Percentiles rank a stretch among this genome's conserved stretches.
phyloP scores from a whole-genome alignment of 1,140 invertebrate species.

The Diorhabda carinulata region DNA sequence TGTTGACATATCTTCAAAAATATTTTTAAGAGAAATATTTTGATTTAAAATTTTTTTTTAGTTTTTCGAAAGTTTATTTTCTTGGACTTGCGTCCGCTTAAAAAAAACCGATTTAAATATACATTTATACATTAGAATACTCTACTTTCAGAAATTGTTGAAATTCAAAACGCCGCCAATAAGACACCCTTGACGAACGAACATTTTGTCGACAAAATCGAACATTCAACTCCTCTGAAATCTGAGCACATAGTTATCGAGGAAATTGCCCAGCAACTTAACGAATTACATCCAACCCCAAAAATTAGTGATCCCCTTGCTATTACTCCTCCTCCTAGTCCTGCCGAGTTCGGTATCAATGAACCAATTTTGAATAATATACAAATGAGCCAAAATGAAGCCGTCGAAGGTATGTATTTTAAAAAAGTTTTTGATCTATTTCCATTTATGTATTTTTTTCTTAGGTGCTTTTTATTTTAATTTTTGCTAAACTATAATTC shows the following conservation, averaged over 20 bases:
- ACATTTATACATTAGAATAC: no score
- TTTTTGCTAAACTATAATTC: not conserved
- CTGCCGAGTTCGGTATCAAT: constrained; percentile 33
- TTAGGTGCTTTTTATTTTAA: not conserved
- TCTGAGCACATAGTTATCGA: constrained; percentile 36
- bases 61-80: no score
- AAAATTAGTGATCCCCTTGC: constrained; percentile 26
- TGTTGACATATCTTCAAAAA: no score
- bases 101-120: no score
- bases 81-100: no score
- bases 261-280: constrained; percentile 40
- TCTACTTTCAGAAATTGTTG: not conserved
- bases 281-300: constrained; percentile 30
- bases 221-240: constrained; percentile 19
- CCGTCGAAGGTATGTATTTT: constrained; percentile 15
- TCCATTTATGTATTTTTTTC: constrained; percentile 5
- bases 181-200: constrained; percentile 12
- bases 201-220: constrained; percentile 15
- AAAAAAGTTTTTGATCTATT: constrained; percentile 4
- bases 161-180: not conserved
- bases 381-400: constrained; percentile 21
- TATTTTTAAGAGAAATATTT: no score
- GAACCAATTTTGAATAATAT: constrained; percentile 22
- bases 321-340: constrained; percentile 43
- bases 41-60: no score